Base-by-base conservation (phyloP, 2,113 vertebrate species). In the Amphiprion ocellaris region DNA sequence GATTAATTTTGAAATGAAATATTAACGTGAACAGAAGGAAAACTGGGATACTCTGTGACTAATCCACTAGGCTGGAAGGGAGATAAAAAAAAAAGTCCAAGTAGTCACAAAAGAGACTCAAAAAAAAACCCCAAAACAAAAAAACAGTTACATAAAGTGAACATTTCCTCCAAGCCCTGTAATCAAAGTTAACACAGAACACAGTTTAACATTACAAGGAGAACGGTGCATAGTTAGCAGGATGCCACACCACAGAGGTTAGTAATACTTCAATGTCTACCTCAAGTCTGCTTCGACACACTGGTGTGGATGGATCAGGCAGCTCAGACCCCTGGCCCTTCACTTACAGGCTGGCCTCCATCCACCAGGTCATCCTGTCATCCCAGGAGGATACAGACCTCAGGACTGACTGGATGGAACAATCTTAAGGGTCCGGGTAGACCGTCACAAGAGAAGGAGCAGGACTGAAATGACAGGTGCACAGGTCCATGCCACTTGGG, bases 391-490 rank as follows among this genome's bases (percentile, higher is more conserved):
- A 17, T 39, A 10, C 26, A 58, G 50, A 71, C 75, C 60, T 55
- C 30, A 26, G 76, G 74, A 70, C 71, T 66, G 76, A 56, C 53
- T 68, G 66, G 59, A 77, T 21, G 52, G 47, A 46, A 54, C 37
- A 16, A 53, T 4, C 54, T 37, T 33, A 33, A 61, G 39, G 69
- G 73, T 19, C 44, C 49, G 73, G 70, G 68, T 81, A 84, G 77
- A 67, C 47, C 49, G 66, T 89, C 81, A 66, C 2, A 33, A 56
- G 60, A 41, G 67, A 66, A 78, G 46, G 77, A 21, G 39, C 59
- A 60, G 60, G 46, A 83, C 59, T 56, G 79, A 81, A 63, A 69
- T 80, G 89, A 86, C 90, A 77, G 76, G 68, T 81, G 65, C 73
- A 81, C 3, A 47, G 64, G 64, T 79, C 60, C 23, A 5, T 56